Conservation (phyloP, 1,140 invertebrate species). For the Dendroctonus valens region DNA sequence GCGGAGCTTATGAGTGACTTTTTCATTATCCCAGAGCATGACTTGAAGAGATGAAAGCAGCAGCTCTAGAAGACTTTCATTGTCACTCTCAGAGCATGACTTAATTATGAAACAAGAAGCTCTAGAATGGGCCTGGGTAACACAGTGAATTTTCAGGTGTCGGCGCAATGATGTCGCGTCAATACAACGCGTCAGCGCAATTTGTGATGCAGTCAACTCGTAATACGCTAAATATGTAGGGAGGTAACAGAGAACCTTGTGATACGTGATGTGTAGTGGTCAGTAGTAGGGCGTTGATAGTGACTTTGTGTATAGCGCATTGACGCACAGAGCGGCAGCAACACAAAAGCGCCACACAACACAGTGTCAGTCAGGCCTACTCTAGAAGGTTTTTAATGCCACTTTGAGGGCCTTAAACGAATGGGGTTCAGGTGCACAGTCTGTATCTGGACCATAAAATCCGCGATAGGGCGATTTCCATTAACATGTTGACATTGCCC, state of each 20-base stretch:
- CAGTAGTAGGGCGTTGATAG: too few species aligned
- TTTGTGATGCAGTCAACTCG: neutral
- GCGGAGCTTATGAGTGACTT: neutral
- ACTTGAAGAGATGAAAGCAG: neutral
- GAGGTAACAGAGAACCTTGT: too few species aligned
- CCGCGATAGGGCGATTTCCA: neutral
- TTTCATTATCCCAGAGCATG: neutral
- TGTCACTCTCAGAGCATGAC: neutral
- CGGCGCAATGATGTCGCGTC: neutral
- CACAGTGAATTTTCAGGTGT: neutral
- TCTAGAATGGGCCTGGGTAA: neutral
- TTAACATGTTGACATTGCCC: too few species aligned
- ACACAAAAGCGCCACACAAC: too few species aligned
- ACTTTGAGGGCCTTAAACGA: neutral
- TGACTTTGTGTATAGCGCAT: too few species aligned
- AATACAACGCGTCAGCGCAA: neutral
- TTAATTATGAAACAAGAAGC: neutral
- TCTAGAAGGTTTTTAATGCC: neutral
- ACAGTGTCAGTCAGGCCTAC: too few species aligned
- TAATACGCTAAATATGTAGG: too few species aligned
- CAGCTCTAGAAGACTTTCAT: conserved; percentile 1
- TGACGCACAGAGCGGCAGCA: too few species aligned
- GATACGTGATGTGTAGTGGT: too few species aligned
- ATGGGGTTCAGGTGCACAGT: neutral
- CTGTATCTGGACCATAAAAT: neutral